Evolutionary conservation across 2,888 invertebrate species (phyloP).

Genomic region (Mactromeris polynyma): DNA sequence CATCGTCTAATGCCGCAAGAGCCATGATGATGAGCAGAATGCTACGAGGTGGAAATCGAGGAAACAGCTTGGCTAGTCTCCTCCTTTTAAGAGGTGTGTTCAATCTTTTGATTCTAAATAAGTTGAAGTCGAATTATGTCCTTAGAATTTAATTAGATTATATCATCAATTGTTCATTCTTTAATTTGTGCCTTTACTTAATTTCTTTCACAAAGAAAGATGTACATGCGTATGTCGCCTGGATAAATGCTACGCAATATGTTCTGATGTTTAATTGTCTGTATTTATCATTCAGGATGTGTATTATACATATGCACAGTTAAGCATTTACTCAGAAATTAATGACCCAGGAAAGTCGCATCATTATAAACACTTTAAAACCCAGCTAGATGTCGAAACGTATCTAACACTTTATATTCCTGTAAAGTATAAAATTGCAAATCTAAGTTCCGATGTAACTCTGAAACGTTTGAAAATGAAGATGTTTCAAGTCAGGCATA

Average conservation of each 20-base stretch:
- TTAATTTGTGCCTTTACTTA: not conserved
- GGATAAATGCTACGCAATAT: not conserved
- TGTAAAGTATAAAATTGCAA: too few relatives aligned
- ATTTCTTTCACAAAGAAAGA: not conserved
- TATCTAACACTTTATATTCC: too few relatives aligned
- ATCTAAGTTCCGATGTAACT: too few relatives aligned
- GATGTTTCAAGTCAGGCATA: too few relatives aligned
- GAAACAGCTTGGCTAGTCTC: not conserved
- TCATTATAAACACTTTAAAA: too few relatives aligned
- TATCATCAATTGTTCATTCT: not conserved
- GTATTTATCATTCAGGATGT: too few relatives aligned
- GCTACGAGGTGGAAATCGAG: not conserved
- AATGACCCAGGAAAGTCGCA: too few relatives aligned
- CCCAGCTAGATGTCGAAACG: too few relatives aligned
- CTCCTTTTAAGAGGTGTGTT: slow-evolving; percentile 12
- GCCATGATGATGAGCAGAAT: slow-evolving; percentile 28
- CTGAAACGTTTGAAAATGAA: too few relatives aligned
- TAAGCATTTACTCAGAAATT: not conserved
- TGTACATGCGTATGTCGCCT: not conserved
- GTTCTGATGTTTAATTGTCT: too few relatives aligned
- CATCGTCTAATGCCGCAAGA: slow-evolving; percentile 7
- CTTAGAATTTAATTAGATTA: not conserved
- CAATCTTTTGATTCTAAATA: not conserved
- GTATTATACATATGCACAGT: too few relatives aligned
- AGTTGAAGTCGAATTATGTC: not conserved